Evolutionary conservation across 2,113 vertebrate genomes (phyloP).

Genomic region (Pteronura brasiliensis): DNA sequence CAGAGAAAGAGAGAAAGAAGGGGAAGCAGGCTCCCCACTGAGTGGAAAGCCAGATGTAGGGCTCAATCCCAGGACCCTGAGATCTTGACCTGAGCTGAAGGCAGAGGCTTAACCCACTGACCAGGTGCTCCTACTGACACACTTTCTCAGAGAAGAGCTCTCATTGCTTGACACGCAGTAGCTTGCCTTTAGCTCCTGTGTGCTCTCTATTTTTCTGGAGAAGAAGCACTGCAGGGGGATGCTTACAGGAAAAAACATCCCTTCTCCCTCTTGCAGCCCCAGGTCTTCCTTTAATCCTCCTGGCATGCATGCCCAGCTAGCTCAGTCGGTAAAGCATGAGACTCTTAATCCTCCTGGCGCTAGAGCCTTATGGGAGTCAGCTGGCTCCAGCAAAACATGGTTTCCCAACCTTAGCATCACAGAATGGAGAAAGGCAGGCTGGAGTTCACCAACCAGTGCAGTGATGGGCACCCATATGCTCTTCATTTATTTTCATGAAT

Average conservation of each 20-base stretch:
- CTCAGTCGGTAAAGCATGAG: constrained; percentile 95
- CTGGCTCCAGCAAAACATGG: neutral
- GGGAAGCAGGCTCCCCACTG: too few species aligned
- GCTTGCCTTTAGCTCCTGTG: neutral
- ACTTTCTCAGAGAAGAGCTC: neutral
- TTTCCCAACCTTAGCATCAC: neutral
- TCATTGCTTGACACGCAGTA: neutral
- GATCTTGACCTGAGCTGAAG: too few species aligned
- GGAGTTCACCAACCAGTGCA: neutral
- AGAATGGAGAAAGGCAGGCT: neutral
- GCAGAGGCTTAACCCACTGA: too few species aligned
- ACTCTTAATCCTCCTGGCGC: constrained; percentile 78
- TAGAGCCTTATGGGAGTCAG: neutral
- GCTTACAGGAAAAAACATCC: too few species aligned
- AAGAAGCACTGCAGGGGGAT: neutral
- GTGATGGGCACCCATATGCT: neutral
- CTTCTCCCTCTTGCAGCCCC: neutral
- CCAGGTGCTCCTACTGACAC: neutral
- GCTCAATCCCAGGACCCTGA: too few species aligned
- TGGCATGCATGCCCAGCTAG: constrained; percentile 77
- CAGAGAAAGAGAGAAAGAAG: too few species aligned
- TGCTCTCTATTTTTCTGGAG: neutral
- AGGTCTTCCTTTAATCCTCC: too few species aligned
- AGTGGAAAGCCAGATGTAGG: too few species aligned
- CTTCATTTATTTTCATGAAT: neutral